These are phyloP conservation scores for Lepidonotus clava DNA, from an alignment of 2,888 invertebrate species.

Conservation along the genomic window DNA sequence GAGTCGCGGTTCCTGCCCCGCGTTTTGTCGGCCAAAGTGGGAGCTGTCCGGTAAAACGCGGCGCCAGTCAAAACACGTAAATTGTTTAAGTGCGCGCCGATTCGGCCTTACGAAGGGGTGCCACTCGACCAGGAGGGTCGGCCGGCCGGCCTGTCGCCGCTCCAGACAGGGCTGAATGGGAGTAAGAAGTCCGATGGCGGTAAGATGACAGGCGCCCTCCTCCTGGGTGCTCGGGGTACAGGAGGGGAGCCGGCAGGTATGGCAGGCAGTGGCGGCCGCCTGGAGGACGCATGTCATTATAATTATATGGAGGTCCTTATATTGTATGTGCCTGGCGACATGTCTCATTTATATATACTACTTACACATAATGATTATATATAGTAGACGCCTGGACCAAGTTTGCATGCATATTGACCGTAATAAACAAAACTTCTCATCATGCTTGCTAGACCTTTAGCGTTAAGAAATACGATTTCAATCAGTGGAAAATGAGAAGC, in stretches of 20 bases:
- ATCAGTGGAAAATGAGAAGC: too few species aligned
- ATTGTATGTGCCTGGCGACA: background rate
- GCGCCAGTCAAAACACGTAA: conserved; percentile 23
- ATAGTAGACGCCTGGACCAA: too few species aligned
- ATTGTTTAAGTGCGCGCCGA: conserved; percentile 47
- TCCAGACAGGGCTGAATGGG: background rate
- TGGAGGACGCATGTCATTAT: background rate
- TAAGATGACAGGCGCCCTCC: background rate
- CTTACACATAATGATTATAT: too few species aligned
- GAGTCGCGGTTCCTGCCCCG: conserved; percentile 36
- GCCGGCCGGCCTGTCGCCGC: background rate
- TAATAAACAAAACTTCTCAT: too few species aligned
- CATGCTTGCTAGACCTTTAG: too few species aligned
- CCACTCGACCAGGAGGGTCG: background rate
- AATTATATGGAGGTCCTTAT: background rate
- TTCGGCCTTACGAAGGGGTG: background rate
- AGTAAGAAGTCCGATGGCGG: background rate
- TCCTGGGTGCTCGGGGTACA: background rate
- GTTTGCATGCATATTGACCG: too few species aligned
- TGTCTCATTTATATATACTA: conserved; percentile 22
- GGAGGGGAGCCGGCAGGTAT: background rate
- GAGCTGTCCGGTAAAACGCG: conserved; percentile 17
- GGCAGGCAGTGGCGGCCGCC: conserved; percentile 4
- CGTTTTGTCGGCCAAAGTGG: conserved; percentile 39
- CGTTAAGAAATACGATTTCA: too few species aligned